These are phyloP conservation scores for Calephelis perditalis DNA, from an alignment of 2,888 invertebrate species.

Conservation along the genomic window DNA sequence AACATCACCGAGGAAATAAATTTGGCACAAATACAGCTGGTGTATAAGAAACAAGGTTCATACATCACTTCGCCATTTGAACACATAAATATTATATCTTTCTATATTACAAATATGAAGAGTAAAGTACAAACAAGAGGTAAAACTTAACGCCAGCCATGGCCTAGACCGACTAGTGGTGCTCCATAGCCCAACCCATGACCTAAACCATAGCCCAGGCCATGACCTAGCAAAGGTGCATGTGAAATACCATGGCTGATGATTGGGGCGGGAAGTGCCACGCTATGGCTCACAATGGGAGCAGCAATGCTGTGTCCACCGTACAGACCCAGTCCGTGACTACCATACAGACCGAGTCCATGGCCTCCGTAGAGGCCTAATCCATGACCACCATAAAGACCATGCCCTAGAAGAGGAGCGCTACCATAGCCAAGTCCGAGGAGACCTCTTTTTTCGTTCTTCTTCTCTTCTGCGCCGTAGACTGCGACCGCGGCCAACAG, in stretches of 20 bases:
- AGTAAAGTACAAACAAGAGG: neutral
- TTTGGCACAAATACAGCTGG: slow-evolving; percentile 7
- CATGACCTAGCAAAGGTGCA: slow-evolving; percentile 38
- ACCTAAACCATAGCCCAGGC: slow-evolving; percentile 32
- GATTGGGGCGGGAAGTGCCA: slow-evolving; percentile 34
- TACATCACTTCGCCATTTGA: slow-evolving; percentile 1
- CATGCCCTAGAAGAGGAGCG: slow-evolving; percentile 32
- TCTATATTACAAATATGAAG: slow-evolving; percentile 11
- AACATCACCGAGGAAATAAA: slow-evolving; percentile 8
- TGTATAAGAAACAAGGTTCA: neutral
- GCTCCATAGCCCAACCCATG: slow-evolving; percentile 11
- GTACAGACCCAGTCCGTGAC: slow-evolving; percentile 35
- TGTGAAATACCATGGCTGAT: slow-evolving; percentile 35
- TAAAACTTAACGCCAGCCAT: slow-evolving; percentile 49
- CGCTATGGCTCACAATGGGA: slow-evolving; percentile 36
- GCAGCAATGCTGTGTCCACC: slow-evolving; percentile 23
- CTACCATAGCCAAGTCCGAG: slow-evolving; percentile 44
- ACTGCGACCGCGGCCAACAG: slow-evolving; percentile 51
- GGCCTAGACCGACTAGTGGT: slow-evolving; percentile 38
- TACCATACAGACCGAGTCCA: slow-evolving; percentile 37
- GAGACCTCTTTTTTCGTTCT: slow-evolving; percentile 67
- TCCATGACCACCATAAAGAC: slow-evolving; percentile 40
- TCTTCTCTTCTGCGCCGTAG: slow-evolving; percentile 62
- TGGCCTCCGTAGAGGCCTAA: slow-evolving; percentile 36
- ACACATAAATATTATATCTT: neutral